Conservation (phyloP, 2,113 vertebrate genomes). For the Calyptomena viridis region DNA sequence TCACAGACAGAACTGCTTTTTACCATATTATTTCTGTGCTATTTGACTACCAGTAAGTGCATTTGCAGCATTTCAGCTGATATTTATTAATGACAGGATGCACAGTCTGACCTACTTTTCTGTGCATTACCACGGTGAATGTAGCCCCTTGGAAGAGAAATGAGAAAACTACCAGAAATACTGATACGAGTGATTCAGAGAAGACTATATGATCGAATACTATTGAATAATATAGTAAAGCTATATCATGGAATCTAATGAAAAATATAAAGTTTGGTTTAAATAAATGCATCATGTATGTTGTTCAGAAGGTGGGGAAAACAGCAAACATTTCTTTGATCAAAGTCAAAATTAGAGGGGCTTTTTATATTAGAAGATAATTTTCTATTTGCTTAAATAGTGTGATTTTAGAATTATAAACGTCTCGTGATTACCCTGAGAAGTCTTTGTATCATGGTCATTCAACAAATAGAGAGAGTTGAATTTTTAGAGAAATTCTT, state of each 20-base stretch:
- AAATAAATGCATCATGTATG: background rate
- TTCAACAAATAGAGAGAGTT: background rate
- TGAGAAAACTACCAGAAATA: background rate
- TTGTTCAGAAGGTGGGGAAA: background rate
- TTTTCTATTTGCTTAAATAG: background rate
- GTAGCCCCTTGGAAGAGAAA: background rate
- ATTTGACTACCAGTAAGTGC: background rate
- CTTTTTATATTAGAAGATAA: background rate
- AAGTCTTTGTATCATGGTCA: accelerated
- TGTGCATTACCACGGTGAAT: background rate
- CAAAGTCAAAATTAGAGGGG: background rate
- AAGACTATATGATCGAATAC: background rate
- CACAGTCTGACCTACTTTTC: constrained; percentile 37
- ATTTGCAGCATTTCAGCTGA: background rate
- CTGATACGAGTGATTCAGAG: background rate
- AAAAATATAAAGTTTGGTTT: background rate
- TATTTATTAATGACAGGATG: constrained; percentile 16
- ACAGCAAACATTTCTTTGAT: background rate
- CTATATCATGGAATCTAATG: background rate
- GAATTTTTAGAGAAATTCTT: background rate
- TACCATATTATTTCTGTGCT: background rate
- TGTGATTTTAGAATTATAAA: background rate
- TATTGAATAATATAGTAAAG: background rate
- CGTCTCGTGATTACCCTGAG: background rate
- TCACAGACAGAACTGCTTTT: background rate